These are phyloP conservation scores for Macropodus opercularis DNA, from an alignment of 2,797 vertebrate species.

Conservation along the genomic window DNA sequence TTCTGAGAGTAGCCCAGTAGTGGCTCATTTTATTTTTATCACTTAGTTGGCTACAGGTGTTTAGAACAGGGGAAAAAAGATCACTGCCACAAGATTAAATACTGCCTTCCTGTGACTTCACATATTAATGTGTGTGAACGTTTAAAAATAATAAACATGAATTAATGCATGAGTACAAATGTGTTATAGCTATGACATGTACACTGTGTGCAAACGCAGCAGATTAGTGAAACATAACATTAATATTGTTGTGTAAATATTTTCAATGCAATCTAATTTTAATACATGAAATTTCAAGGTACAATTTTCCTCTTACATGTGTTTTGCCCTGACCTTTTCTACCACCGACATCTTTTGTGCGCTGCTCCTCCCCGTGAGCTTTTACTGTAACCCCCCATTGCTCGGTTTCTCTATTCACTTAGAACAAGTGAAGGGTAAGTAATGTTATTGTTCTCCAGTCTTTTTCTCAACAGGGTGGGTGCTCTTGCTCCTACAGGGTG, in stretches of 20 bases:
- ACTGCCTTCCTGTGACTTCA: background rate
- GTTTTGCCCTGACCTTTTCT: background rate
- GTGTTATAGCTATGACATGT: no score
- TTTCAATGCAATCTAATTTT: background rate
- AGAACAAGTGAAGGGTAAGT: conserved; percentile 53
- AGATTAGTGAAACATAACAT: no score
- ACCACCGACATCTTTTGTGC: background rate
- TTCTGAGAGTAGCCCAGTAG: background rate
- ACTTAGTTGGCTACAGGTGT: background rate
- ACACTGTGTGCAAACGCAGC: no score
- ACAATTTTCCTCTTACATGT: background rate
- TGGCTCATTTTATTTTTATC: background rate
- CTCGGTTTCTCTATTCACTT: conserved; percentile 39
- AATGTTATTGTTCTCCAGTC: conserved; percentile 64
- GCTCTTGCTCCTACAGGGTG: conserved; percentile 8
- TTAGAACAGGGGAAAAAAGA: background rate
- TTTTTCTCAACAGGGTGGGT: conserved; percentile 34
- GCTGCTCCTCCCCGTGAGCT: background rate
- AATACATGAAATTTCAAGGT: background rate
- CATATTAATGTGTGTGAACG: no score
- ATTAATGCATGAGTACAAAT: no score
- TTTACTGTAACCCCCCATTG: conserved; percentile 40
- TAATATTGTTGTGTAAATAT: no score
- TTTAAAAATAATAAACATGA: no score
- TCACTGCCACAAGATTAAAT: background rate